Base-by-base conservation (phyloP, 2,888 invertebrate species). In the Itoplectis maculator region DNA sequence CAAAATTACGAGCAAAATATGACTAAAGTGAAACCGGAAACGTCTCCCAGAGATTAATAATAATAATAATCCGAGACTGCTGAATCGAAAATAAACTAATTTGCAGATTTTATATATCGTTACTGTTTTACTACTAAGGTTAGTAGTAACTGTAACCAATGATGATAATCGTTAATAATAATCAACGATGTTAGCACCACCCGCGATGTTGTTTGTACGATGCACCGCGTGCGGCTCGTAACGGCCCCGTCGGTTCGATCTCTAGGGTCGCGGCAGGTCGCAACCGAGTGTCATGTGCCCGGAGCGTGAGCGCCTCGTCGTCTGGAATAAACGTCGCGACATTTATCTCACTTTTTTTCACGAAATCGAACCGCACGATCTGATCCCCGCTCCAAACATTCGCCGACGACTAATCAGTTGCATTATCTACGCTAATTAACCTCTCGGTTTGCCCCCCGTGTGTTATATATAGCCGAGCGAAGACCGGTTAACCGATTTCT, bases 221-320 rank as follows among this genome's bases (percentile, higher is more conserved):
- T 51, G 51, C 51, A 51, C 51, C 51, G 18, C 51, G n/a, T n/a
- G n/a, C n/a, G 18, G 20, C 18, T 51, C 18, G 51, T 51, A 9
- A 9, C 51, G 51, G 51, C 0, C 40, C 9, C 18, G n/a, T 40
- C 63, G 20, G 40, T n/a, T 47, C 66, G 45, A 47, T 66, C 66
- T 66, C 29, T 45, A 20, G 47, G 66, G 66, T 66, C 66, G 66
- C n/a, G 15, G 1, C 66, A 66, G 66, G 45, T 45, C 47, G 65
- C 13, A 7, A 29, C 29, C 29, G 15, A 45, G n/a, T 47, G 47
- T 45, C 66, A 66, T 47, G 66, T 45, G 47, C 8, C 47, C 8
- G 23, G 47, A 47, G 45, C 66, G 47, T 66, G 66, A 4, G 29
- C 29, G 29, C 29, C n/a, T n/a, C n/a, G n/a, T n/a, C 47, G 45